These are phyloP conservation scores for Tetramorium alpestre DNA, from an alignment of 1,140 invertebrate species.

Conservation along the genomic window DNA sequence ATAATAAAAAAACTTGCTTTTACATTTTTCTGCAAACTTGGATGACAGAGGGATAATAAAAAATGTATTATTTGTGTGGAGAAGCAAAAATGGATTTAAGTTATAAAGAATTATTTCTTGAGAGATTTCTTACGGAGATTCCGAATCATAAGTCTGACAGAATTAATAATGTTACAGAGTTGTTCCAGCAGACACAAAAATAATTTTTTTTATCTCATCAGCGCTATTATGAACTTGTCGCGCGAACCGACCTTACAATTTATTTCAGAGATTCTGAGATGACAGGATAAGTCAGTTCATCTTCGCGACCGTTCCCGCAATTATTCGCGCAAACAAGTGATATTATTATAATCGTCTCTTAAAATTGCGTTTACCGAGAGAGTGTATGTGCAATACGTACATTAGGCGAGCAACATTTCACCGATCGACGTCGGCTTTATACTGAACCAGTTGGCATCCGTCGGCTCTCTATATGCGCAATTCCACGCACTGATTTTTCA, in stretches of 20 bases:
- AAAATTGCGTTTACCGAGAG: neutral
- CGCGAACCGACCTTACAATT: neutral
- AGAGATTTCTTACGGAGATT: neutral
- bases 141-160: neutral
- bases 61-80: neutral
- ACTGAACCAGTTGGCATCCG: constrained; percentile 25
- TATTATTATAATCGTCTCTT: constrained; percentile 50
- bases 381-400: neutral
- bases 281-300: neutral
- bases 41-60: neutral
- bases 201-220: neutral
- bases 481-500: constrained; percentile 61
- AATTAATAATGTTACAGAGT: neutral
- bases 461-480: constrained; percentile 48
- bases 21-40: neutral
- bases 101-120: neutral
- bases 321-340: constrained; percentile 22
- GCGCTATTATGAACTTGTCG: neutral
- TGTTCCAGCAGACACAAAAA: neutral
- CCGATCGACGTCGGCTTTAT: constrained; percentile 1
- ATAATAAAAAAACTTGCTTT: neutral
- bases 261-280: neutral
- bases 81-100: neutral
- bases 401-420: constrained; percentile 32
- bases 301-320: neutral